Conservation (phyloP, 2,797 vertebrate species). For the Platalea minor region DNA sequence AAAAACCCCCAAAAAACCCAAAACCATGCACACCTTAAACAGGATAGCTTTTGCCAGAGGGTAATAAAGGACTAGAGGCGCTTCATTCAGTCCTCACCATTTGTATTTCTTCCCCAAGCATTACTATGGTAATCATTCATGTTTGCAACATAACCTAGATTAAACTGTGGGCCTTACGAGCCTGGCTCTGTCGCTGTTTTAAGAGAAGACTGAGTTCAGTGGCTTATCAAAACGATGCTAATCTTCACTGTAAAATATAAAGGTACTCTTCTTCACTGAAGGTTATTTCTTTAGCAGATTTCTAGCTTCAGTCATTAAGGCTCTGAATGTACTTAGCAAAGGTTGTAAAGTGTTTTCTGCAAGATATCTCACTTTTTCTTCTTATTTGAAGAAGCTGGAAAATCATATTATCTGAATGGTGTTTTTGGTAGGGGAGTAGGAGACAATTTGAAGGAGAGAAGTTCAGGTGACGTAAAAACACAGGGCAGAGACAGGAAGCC, state of each 20-base stretch:
- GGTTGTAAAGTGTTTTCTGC: background rate
- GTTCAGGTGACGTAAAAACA: background rate
- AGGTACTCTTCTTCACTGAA: background rate
- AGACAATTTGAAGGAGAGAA: background rate
- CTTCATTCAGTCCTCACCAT: background rate
- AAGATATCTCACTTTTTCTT: background rate
- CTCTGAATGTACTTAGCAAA: background rate
- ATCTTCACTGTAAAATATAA: background rate
- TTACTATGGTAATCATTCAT: background rate
- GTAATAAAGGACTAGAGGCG: background rate
- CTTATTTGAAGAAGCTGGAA: background rate
- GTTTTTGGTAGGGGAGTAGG: background rate
- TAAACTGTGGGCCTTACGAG: background rate
- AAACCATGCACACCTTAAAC: background rate
- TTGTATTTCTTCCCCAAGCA: background rate
- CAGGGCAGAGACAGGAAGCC: background rate
- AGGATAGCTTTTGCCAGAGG: background rate
- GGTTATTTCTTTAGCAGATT: background rate
- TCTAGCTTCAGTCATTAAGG: background rate
- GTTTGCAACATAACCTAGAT: background rate
- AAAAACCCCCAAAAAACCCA: too few relatives aligned
- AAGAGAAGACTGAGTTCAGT: background rate
- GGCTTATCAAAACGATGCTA: background rate
- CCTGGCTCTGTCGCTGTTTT: background rate
- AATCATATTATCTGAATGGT: background rate